Base-by-base conservation (phyloP, 2,797 vertebrate species). In the Girardinus metallicus region DNA sequence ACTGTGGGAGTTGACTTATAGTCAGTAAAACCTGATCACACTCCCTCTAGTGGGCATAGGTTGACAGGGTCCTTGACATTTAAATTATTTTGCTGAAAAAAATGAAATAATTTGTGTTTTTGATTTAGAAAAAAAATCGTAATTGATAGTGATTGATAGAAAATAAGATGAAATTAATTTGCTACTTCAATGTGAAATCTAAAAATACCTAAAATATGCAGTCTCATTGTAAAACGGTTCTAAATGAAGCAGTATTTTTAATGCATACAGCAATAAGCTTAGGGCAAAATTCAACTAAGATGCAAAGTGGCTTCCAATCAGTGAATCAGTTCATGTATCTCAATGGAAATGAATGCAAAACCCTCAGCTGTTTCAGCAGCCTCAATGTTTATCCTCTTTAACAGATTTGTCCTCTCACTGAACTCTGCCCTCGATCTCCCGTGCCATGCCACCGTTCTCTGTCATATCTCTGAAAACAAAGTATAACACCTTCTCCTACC, bases 331-430 rank as follows among this genome's bases (percentile, higher is more conserved):
- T 91, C 84, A 91, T 89, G 85, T 85, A 86, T 76, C 85, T 89
- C 87, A 82, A 94, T 95, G 94, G 92, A 95, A 96, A 95, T 93
- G 44, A 90, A 95, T 96, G 94, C 92, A 95, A 95, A 95, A 87
- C 80, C 78, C 78, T 85, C 81, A 84, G 55, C 66, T 57, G 55
- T 82, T 88, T 84, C 83, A 89, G 88, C 74, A 73, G 85, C 77
- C 75, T 77, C 76, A 57, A 66, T 47, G 78, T 81, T 88, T 85
- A 83, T 74, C 84, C 90, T 84, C 85, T 86, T 82, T 74, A 86
- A 90, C 81, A 88, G 83, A 90, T 90, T 81, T 96, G 95, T 92
- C 95, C 95, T 92, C 85, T 90, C 84, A 60, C 77, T 95, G 94
- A 96, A 95, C 95, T 93, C 92, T 91, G 90, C 88, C 88, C 90